These are phyloP conservation scores for Ommatoiulus sabulosus DNA, from an alignment of 2,888 invertebrate species.

Conservation along the genomic window DNA sequence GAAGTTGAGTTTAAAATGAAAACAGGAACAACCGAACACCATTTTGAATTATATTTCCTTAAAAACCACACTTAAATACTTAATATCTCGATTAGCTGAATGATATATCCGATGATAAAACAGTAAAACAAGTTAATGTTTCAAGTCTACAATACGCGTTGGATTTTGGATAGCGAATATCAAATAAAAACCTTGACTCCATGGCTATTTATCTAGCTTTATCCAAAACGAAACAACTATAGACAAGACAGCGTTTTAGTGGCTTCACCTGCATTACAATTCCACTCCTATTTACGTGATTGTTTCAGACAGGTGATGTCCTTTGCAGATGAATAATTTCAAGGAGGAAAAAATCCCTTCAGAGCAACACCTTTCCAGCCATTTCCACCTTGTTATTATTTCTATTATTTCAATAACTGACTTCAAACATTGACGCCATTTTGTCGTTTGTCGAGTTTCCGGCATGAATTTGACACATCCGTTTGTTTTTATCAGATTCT, in stretches of 20 bases:
- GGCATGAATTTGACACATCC: slow-evolving; percentile 36
- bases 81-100: not conserved
- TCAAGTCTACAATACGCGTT: not conserved
- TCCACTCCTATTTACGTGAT: not conserved
- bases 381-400: not conserved
- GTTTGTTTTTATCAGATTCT: slow-evolving; percentile 15
- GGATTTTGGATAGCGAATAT: not conserved
- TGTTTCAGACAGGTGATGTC: slow-evolving; percentile 30
- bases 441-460: not conserved
- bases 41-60: not conserved
- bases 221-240: not conserved
- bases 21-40: not conserved
- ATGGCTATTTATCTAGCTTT: not conserved
- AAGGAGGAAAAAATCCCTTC: not conserved
- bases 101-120: not conserved
- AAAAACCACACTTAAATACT: not conserved
- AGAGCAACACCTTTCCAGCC: slow-evolving; percentile 1
- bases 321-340: not conserved
- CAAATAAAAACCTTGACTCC: slow-evolving; percentile 42
- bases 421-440: not conserved
- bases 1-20: no score
- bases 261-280: slow-evolving; percentile 41
- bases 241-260: not conserved
- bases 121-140: not conserved
- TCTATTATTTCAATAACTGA: not conserved